Evolutionary conservation across 53 echinoderm and acorn worm species (phyloP).

Genomic region (Apostichopus leukothele): DNA sequence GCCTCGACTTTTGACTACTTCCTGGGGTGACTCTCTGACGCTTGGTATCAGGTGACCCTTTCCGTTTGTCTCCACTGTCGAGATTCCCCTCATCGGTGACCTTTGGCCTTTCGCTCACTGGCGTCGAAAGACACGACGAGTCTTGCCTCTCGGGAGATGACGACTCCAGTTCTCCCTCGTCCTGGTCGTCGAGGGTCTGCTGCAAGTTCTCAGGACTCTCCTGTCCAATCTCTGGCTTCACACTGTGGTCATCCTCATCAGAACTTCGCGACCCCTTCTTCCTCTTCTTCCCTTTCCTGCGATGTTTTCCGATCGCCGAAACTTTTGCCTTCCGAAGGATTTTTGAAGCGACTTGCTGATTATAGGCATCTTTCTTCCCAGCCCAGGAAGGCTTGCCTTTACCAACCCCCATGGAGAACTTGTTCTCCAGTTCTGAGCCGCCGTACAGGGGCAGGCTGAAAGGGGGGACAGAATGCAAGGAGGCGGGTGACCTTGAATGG

Average conservation of each 20-base stretch:
- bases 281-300: background rate
- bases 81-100: background rate
- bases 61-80: background rate
- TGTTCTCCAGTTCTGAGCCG: background rate
- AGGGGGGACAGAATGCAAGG: background rate
- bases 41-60: background rate
- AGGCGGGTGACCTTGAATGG: constrained; percentile 36
- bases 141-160: background rate
- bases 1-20: background rate
- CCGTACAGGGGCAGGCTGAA: constrained; percentile 31
- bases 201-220: background rate
- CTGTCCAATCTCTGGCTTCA: background rate
- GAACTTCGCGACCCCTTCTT: background rate
- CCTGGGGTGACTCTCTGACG: background rate
- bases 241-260: background rate
- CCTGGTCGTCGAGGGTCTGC: background rate
- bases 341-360: constrained; percentile 40
- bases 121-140: background rate
- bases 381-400: constrained; percentile 44
- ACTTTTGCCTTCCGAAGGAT: constrained; percentile 48
- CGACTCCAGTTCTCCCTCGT: background rate
- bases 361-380: constrained; percentile 41
- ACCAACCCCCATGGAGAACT: background rate
- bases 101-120: constrained; percentile 11
- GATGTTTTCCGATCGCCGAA: background rate